These are phyloP conservation scores for Psittacula derbiana DNA, from an alignment of 2,797 vertebrate genomes.

Conservation along the genomic window DNA sequence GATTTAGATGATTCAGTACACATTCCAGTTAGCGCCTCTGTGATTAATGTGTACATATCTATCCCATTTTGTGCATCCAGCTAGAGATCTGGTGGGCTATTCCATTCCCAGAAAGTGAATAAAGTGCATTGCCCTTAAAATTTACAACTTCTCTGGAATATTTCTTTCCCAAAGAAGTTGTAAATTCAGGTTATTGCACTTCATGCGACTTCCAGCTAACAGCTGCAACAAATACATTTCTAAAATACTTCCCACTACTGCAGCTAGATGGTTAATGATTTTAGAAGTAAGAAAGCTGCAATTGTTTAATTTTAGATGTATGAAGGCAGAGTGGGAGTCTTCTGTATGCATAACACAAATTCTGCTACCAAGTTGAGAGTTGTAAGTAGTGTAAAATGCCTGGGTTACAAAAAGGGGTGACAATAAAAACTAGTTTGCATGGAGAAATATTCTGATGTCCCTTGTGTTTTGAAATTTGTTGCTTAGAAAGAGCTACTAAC, in stretches of 20 bases:
- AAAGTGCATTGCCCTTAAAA: not conserved
- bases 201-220: not conserved
- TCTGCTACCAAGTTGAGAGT: slow-evolving; percentile 14
- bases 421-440: not conserved
- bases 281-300: not conserved
- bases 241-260: not conserved
- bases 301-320: not conserved
- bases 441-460: not conserved
- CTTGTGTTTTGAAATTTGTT: not conserved
- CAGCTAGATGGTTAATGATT: not conserved
- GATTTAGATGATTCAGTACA: not conserved
- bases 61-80: not conserved
- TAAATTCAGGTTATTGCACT: not conserved
- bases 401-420: not conserved
- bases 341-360: not conserved
- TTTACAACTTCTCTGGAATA: not conserved
- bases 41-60: not conserved
- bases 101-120: not conserved
- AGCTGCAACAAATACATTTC: not conserved
- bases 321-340: not conserved
- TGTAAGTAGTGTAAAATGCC: not conserved
- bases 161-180: not conserved
- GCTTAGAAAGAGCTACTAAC: not conserved
- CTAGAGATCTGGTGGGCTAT: not conserved
- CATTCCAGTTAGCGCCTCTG: not conserved